Base-by-base conservation (phyloP, 2,797 vertebrate species). In the Hydrocynus forskahlii region DNA sequence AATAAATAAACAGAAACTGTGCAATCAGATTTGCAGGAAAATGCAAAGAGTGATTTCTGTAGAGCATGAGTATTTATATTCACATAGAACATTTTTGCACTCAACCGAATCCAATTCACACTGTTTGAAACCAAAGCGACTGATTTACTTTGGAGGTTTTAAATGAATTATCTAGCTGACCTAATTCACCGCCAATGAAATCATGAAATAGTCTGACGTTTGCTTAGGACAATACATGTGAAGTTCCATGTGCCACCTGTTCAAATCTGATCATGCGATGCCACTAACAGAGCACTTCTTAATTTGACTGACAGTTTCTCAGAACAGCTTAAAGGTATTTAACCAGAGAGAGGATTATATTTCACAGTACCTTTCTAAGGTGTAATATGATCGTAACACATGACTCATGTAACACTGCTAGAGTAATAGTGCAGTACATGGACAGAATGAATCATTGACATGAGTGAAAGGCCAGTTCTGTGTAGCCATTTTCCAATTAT, bases 271-370 rank as follows among this genome's bases (percentile, higher is more conserved):
- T 74, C 7, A 80, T 43, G 21, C 14, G 38, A 64, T 80, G 60
- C 7, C 16, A 59, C 43, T 68, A 8, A 67, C 38, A 40, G 45
- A 73, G 14, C 16, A 74, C 63, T 45, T 43, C 62, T 80, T 43
- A 43, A 35, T 67, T 21, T 52, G 68, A 66, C 29, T 54, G 59
- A 52, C 72, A 60, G 55, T 45, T 64, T 38, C 21, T 80, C 48
- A 74, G 52, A 59, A 59, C 60, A 80, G 19, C 45, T 80, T 54
- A 73, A 38, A 16, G 59, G 48, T 64, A 66, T 43, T 80, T 73
- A 54, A 17, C 59, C 40, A 13, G 16, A 35, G 50, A 59, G 17
- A 40, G 45, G 59, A 80, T 80, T 54, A 80, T 5, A 64, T 73
- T 60, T 35, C 29, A 19, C 69, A 21, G 21, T 38, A 63, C 55